These are phyloP conservation scores for Choreutis nemorana DNA, from an alignment of 2,888 invertebrate species.

Conservation along the genomic window DNA sequence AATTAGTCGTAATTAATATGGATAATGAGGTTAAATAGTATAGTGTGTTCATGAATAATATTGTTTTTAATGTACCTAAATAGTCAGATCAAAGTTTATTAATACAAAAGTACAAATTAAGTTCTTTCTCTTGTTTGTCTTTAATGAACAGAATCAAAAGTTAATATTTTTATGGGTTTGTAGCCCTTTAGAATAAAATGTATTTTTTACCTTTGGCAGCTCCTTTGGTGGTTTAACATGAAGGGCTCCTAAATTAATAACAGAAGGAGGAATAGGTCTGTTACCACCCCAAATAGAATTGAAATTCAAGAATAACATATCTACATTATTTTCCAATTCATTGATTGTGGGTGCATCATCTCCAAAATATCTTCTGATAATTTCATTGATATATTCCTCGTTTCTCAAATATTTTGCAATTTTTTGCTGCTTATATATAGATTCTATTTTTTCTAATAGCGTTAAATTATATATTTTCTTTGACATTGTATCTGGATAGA, in stretches of 20 bases:
- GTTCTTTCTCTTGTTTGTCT: too few relatives aligned
- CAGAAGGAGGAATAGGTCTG: constrained; percentile 33
- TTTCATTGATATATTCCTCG: not conserved
- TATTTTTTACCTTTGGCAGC: constrained; percentile 34
- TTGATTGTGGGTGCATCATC: constrained; percentile 12
- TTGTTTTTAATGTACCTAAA: too few relatives aligned
- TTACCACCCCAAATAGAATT: constrained; percentile 29
- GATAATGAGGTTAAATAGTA: too few relatives aligned
- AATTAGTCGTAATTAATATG: too few relatives aligned
- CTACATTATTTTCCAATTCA: constrained; percentile 19
- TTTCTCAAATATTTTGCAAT: too few relatives aligned
- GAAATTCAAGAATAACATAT: constrained; percentile 38
- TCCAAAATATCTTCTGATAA: constrained; percentile 8
- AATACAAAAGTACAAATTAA: too few relatives aligned
- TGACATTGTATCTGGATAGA: constrained; percentile 7
- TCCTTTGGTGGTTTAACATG: constrained; percentile 27
- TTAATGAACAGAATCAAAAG: too few relatives aligned
- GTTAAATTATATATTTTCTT: constrained; percentile 4
- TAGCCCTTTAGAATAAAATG: too few relatives aligned
- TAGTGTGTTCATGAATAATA: too few relatives aligned
- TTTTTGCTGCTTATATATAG: too few relatives aligned
- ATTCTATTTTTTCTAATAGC: constrained; percentile 14
- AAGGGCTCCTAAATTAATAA: constrained; percentile 36
- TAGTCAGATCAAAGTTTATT: too few relatives aligned
- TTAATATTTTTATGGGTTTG: too few relatives aligned